These are phyloP conservation scores for Peromyscus eremicus DNA, from an alignment of 2,797 vertebrate species.

Conservation along the genomic window DNA sequence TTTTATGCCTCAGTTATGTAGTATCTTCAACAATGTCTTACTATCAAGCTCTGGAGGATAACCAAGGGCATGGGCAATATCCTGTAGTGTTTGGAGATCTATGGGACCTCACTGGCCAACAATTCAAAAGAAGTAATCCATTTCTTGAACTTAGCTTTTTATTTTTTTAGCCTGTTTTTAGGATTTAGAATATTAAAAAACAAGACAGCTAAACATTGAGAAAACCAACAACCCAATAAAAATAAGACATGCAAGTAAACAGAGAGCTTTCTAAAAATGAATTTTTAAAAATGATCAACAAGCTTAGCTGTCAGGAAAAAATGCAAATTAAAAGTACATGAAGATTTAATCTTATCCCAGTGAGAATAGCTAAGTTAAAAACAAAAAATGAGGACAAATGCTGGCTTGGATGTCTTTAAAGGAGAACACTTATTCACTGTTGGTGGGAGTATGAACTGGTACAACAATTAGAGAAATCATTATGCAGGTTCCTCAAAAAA, in stretches of 20 bases:
- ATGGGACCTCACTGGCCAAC: background rate
- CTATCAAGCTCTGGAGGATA: background rate
- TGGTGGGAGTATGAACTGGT: background rate
- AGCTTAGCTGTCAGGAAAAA: background rate
- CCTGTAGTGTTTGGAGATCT: background rate
- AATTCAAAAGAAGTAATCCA: background rate
- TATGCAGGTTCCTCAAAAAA: background rate
- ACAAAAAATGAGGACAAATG: background rate
- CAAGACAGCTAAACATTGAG: background rate
- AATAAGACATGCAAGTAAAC: background rate
- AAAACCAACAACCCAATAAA: background rate
- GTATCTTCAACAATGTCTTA: background rate
- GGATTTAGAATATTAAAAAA: background rate
- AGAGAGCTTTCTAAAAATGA: background rate
- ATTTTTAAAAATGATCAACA: background rate
- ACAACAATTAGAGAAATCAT: background rate
- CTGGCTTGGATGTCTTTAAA: background rate
- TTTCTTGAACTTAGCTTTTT: background rate
- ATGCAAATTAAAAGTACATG: background rate
- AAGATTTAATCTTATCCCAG: background rate
- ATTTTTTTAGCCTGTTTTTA: background rate
- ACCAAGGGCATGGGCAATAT: background rate
- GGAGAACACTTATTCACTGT: background rate
- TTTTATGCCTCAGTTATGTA: background rate
- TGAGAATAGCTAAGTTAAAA: background rate